Evolutionary conservation across 2,113 vertebrate species (phyloP), one percentile per base, ranked within the genome.

Genomic region (Aspiorhynchus laticeps): DNA sequence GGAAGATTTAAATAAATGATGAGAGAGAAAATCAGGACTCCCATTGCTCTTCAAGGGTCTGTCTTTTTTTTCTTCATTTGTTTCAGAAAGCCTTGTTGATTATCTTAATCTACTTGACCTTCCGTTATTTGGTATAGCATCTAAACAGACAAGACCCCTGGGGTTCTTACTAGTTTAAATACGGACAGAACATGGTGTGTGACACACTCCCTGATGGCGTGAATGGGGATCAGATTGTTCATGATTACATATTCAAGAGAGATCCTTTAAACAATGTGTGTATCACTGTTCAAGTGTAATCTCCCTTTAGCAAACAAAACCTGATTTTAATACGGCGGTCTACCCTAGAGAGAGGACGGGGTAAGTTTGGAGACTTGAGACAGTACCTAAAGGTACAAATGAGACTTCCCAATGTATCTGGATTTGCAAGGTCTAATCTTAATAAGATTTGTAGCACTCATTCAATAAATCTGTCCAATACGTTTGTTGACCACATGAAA

Each of bases 31-130:
- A 88, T 88, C 85, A 87, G 89, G 86, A 89, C 83, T 86, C 89
- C 87, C 80, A 84, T 83, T 76, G 86, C 87, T 80, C 81, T 88
- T 89, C 74, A 59, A 85, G 82, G 76, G 79, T 86, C 73, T 75
- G 80, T 51, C 75, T 87, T 80, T 53, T 51, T 61, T 71, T 87
- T 67, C 80, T 87, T 77, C 83, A 77, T 84, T 88, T 87, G 83
- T 87, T 89, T 80, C 88, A 41, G 73, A 89, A 89, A 87, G 87
- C 73, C 89, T 81, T 88, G 88, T 89, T 90, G 89, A 91, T 91
- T 90, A 90, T 90, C 85, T 89, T 87, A 90, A 89, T 89, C 77
- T 90, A 91, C 89, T 90, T 90, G 88, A 91, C 90, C 87, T 90
- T 90, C 86, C 87, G 84, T 88, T 89, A 89, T 90, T 89, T 87